These are phyloP conservation scores for Hirtodrosophila histrioides DNA, from an alignment of 2,888 invertebrate genomes.

Conservation along the genomic window DNA sequence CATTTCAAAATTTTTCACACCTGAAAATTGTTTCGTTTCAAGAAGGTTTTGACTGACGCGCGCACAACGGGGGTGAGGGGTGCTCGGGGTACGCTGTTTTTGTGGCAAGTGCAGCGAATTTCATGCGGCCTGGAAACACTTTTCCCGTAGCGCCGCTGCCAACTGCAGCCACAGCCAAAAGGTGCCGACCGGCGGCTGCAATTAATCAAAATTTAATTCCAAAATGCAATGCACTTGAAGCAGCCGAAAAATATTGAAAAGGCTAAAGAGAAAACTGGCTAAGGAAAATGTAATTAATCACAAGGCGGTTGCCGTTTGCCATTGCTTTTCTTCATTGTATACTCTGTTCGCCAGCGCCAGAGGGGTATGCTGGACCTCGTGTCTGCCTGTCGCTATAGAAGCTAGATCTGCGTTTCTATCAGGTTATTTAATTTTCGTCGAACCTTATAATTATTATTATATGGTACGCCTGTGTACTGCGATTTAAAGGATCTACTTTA, in stretches of 20 bases:
- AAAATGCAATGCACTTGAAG: conserved; percentile 55
- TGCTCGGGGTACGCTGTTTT: neutral
- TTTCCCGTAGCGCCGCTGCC: conserved; percentile 72
- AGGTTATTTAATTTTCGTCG: no score
- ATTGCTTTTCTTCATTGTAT: neutral
- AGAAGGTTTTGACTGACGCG: conserved; percentile 50
- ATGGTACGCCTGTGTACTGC: no score
- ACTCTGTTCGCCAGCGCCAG: no score
- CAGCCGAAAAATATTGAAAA: conserved; percentile 65
- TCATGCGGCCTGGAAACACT: conserved; percentile 65
- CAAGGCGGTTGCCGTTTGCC: conserved; percentile 49
- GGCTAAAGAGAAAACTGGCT: conserved; percentile 63
- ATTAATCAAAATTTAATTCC: conserved; percentile 77
- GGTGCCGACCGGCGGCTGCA: conserved; percentile 68
- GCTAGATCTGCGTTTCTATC: no score
- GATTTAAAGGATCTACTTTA: no score
- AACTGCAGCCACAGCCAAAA: conserved; percentile 39
- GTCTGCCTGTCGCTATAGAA: no score
- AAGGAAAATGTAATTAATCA: conserved; percentile 76
- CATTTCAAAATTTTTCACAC: conserved; percentile 78
- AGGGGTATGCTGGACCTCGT: no score
- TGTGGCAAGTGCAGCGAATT: conserved; percentile 74
- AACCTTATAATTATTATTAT: no score
- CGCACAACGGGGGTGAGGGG: conserved; percentile 43
- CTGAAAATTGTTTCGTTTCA: conserved; percentile 76